Evolutionary conservation across 2,797 vertebrate genomes (phyloP).

Genomic region (Sternotherus odoratus): DNA sequence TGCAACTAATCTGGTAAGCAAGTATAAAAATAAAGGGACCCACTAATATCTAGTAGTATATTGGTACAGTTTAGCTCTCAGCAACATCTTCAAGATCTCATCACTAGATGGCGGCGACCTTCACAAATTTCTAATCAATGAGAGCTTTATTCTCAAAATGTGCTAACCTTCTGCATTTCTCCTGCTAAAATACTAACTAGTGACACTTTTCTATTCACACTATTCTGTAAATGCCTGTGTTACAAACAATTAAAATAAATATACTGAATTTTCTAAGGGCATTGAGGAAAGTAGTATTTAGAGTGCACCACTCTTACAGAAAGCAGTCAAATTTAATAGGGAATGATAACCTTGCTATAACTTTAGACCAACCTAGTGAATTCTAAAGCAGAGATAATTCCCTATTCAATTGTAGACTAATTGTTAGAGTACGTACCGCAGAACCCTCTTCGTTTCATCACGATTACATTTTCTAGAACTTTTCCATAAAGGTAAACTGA

Average conservation of each 20-base stretch:
- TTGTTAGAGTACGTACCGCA: background rate
- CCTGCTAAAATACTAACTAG: background rate
- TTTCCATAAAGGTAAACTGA: background rate
- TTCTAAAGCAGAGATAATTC: background rate
- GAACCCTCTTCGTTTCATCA: background rate
- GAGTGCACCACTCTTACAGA: background rate
- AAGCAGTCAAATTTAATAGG: background rate
- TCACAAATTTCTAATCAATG: slow-evolving; percentile 68
- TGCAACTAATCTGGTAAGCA: background rate
- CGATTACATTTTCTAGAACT: background rate
- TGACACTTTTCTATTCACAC: background rate
- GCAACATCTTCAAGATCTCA: slow-evolving; percentile 74
- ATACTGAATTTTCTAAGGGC: background rate
- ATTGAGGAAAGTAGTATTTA: slow-evolving; percentile 1
- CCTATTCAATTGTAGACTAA: background rate
- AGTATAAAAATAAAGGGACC: background rate
- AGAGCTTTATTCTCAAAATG: background rate
- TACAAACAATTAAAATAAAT: background rate
- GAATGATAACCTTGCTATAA: background rate
- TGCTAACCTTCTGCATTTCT: background rate
- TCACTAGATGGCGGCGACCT: slow-evolving; percentile 81
- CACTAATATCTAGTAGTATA: rapidly evolving
- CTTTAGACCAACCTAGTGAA: rapidly evolving
- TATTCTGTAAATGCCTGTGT: background rate
- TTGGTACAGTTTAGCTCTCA: background rate